A percentile compares a stretch with the other conserved stretches of the same genome.
Evolutionary conservation across 2,888 invertebrate genomes (phyloP).

Genomic region (Eupsilia transversa): DNA sequence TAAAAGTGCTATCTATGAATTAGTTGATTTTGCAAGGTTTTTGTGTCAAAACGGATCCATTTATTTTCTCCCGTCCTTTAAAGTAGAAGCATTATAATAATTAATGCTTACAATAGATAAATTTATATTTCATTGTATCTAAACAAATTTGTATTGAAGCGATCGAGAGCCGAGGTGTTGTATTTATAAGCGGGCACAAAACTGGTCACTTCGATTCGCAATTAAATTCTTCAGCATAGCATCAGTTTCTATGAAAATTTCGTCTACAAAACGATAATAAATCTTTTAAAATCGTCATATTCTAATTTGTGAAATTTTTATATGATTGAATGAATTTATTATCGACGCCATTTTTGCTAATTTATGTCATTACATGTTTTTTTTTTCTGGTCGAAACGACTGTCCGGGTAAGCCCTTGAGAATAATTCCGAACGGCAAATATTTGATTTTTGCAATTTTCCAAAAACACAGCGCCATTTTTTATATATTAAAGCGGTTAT

Average conservation of each 20-base stretch:
- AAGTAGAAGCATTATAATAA: constrained; percentile 46
- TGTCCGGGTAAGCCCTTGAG: background rate
- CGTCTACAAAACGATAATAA: background rate
- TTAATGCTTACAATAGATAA: constrained; percentile 49
- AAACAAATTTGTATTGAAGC: constrained; percentile 63
- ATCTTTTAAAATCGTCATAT: constrained; percentile 16
- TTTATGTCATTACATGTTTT: background rate
- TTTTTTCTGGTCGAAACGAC: background rate
- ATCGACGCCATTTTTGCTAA: background rate
- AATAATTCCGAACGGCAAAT: constrained; percentile 7
- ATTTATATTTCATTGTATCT: constrained; percentile 48
- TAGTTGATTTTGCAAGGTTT: constrained; percentile 28
- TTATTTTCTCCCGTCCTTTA: constrained; percentile 63
- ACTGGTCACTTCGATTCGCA: background rate
- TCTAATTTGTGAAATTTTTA: constrained; percentile 1
- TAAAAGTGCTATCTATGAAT: background rate
- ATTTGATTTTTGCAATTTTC: background rate
- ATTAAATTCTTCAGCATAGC: background rate
- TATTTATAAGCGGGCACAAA: constrained; percentile 46
- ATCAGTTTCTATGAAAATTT: background rate
- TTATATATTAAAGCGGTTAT: background rate
- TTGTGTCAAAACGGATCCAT: constrained; percentile 37
- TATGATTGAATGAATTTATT: constrained; percentile 12
- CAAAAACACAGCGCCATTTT: background rate
- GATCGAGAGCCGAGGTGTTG: constrained; percentile 59